These are phyloP conservation scores for Recurvirostra avosetta DNA, from an alignment of 2,113 vertebrate genomes.

Conservation along the genomic window DNA sequence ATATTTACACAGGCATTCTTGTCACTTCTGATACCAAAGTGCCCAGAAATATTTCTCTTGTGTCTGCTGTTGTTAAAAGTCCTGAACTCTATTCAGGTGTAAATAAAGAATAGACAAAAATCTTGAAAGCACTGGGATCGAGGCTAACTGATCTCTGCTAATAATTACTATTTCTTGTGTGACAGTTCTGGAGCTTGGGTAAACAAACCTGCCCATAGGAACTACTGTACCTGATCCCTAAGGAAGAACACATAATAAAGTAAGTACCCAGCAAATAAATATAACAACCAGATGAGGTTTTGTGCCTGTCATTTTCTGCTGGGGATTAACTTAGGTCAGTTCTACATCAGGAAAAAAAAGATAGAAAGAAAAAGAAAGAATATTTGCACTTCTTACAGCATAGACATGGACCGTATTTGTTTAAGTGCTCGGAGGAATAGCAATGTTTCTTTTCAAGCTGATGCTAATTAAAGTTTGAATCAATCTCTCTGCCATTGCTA, in stretches of 20 bases:
- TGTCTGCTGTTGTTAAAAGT: background rate
- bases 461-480: slow-evolving; percentile 1
- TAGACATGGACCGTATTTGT: background rate
- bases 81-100: background rate
- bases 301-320: background rate
- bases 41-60: background rate
- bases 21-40: background rate
- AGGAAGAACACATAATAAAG: background rate
- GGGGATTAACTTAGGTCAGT: background rate
- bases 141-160: background rate
- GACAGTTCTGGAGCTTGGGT: background rate
- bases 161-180: background rate
- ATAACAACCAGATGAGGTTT: background rate
- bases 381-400: background rate
- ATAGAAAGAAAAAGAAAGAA: background rate
- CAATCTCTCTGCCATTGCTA: background rate
- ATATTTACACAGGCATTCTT: background rate
- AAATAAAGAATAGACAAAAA: background rate
- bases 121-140: background rate
- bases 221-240: background rate
- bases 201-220: background rate
- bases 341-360: background rate
- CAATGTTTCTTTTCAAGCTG: background rate
- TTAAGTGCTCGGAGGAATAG: background rate
- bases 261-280: background rate